phyloP scores from a whole-genome alignment of 2,797 vertebrate species.

The Pyrocephalus nanus region DNA sequence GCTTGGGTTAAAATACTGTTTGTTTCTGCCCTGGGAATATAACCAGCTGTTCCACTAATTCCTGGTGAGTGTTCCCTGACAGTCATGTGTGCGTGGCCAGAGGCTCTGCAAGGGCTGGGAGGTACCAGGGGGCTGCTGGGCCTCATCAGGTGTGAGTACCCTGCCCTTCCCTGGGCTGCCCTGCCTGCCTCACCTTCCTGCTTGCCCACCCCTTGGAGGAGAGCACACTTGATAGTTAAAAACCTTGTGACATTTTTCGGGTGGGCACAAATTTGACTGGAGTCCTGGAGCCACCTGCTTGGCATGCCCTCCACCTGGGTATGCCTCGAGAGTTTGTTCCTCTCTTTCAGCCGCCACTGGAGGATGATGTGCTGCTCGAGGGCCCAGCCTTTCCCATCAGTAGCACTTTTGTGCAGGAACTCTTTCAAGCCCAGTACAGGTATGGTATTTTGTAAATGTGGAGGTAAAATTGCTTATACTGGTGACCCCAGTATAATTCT shows the following conservation, averaged over 20 bases:
- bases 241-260: neutral
- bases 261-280: neutral
- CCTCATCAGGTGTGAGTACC: neutral
- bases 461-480: neutral
- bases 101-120: neutral
- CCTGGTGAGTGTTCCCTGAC: neutral
- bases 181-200: rapidly evolving
- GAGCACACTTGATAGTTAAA: neutral
- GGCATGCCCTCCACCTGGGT: neutral
- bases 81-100: rapidly evolving
- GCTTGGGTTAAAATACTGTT: neutral
- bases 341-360: constrained; percentile 84
- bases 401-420: constrained; percentile 95
- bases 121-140: neutral
- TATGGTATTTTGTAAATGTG: constrained; percentile 42
- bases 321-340: neutral
- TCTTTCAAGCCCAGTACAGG: constrained; percentile 99
- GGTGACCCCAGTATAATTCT: neutral
- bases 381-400: constrained; percentile 90
- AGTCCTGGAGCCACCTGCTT: neutral
- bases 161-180: neutral
- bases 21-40: neutral
- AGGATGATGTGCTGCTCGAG: constrained; percentile 86
- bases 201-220: neutral
- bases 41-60: neutral